Conservation (phyloP, 92 coral and sea anemone genomes). For the Epizoanthus illoricatus region DNA sequence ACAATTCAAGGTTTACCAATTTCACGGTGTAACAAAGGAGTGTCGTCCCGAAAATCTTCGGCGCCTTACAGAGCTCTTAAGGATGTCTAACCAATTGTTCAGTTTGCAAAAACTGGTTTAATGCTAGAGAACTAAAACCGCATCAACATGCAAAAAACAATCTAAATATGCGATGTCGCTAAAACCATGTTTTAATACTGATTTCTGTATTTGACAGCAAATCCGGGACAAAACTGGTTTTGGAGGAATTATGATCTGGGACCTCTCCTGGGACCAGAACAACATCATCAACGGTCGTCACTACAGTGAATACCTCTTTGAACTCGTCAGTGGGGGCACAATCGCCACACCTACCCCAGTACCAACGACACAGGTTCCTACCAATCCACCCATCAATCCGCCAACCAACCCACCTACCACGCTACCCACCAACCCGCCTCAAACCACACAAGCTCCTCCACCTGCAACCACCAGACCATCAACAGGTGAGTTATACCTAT, state of each 20-base stretch:
- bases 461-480: slow-evolving; percentile 5
- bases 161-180: neutral
- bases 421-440: slow-evolving; percentile 38
- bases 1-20: too few relatives aligned
- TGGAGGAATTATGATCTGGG: slow-evolving; percentile 88
- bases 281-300: slow-evolving; percentile 67
- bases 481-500: slow-evolving; percentile 5
- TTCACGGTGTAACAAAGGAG: too few relatives aligned
- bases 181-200: neutral
- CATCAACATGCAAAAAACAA: too few relatives aligned
- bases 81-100: neutral
- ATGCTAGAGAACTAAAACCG: neutral
- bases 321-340: slow-evolving; percentile 57
- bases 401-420: slow-evolving; percentile 35
- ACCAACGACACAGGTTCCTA: slow-evolving; percentile 44
- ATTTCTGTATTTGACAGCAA: slow-evolving; percentile 39
- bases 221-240: slow-evolving; percentile 80
- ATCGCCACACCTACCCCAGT: slow-evolving; percentile 21
- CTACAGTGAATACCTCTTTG: slow-evolving; percentile 72
- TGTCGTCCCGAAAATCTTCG: too few relatives aligned
- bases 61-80: too few relatives aligned
- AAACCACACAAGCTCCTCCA: slow-evolving; percentile 16
- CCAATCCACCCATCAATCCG: slow-evolving; percentile 28
- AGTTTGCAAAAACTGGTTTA: neutral
- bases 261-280: slow-evolving; percentile 87